A percentile compares a stretch with the other conserved stretches of the same genome.
These are phyloP conservation scores for Danaus chrysippus DNA, from an alignment of 2,888 invertebrate species.

Conservation along the genomic window DNA sequence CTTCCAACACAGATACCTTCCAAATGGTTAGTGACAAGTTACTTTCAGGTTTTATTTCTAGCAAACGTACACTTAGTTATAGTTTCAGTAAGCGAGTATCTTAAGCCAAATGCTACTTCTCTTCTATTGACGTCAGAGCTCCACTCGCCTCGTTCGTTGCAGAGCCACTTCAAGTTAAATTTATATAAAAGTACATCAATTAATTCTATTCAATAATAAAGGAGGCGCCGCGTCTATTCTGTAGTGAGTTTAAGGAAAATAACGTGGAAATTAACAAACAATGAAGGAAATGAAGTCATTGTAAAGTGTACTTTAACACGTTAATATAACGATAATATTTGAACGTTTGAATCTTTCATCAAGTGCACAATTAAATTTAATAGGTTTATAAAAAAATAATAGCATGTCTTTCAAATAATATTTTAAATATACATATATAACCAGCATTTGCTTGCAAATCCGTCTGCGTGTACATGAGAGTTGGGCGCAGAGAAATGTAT, in stretches of 20 bases:
- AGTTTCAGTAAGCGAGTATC: too few species aligned
- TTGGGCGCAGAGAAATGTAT: too few species aligned
- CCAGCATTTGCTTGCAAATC: too few species aligned
- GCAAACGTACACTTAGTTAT: not conserved
- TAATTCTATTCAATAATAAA: not conserved
- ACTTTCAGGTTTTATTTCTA: not conserved
- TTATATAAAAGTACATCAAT: not conserved
- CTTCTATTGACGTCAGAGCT: too few species aligned
- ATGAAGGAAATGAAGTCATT: not conserved
- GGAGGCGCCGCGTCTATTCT: not conserved
- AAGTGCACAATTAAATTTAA: not conserved
- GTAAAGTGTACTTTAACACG: not conserved
- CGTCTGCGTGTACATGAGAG: too few species aligned
- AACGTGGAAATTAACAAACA: not conserved
- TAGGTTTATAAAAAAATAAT: not conserved
- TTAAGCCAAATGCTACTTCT: too few species aligned
- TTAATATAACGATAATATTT: not conserved
- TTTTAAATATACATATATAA: constrained; percentile 5
- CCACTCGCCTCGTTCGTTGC: too few species aligned
- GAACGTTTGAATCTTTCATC: not conserved
- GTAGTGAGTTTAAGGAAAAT: not conserved
- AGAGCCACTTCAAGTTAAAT: too few species aligned
- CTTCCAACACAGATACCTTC: constrained; percentile 69
- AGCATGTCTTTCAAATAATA: not conserved
- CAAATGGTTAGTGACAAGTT: constrained; percentile 67